These are phyloP conservation scores for Limnodromus scolopaceus DNA, from an alignment of 2,797 vertebrate species.

Conservation along the genomic window DNA sequence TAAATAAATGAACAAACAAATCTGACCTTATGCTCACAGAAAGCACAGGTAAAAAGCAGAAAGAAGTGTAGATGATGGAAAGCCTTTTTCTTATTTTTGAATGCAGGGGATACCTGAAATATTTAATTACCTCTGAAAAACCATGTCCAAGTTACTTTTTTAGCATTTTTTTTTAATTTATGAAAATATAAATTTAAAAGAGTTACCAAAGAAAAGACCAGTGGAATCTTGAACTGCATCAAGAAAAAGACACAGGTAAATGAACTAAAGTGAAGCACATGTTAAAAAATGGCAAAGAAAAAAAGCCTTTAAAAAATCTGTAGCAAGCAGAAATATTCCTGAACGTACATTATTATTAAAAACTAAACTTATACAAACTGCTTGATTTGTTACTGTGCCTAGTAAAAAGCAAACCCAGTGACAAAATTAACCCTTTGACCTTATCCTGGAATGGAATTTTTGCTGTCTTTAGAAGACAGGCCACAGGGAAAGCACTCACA, in stretches of 20 bases:
- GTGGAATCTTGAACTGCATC: not conserved
- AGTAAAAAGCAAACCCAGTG: conserved; percentile 64
- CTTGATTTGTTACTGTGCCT: conserved; percentile 63
- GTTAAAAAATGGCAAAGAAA: not conserved
- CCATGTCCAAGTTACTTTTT: not conserved
- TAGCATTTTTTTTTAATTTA: not conserved
- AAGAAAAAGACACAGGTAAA: not conserved
- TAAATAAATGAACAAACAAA: not conserved
- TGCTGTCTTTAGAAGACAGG: conserved; percentile 65
- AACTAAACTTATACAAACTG: conserved; percentile 59
- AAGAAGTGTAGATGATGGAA: not conserved
- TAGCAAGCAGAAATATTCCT: conserved; percentile 36
- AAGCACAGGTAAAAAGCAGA: not conserved
- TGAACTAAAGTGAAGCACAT: not conserved
- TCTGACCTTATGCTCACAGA: not conserved
- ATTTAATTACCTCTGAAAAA: not conserved
- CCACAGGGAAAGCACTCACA: conserved; percentile 55
- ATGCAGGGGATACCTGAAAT: not conserved
- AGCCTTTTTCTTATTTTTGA: not conserved
- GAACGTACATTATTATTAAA: conserved; percentile 28
- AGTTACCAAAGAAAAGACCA: not conserved
- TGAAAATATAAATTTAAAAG: not conserved
- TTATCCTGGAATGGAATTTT: conserved; percentile 75
- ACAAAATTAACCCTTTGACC: conserved; percentile 76
- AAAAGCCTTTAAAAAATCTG: not conserved